phyloP scores from a whole-genome alignment of 2,797 vertebrate genomes.

The Gymnothorax javanicus region DNA sequence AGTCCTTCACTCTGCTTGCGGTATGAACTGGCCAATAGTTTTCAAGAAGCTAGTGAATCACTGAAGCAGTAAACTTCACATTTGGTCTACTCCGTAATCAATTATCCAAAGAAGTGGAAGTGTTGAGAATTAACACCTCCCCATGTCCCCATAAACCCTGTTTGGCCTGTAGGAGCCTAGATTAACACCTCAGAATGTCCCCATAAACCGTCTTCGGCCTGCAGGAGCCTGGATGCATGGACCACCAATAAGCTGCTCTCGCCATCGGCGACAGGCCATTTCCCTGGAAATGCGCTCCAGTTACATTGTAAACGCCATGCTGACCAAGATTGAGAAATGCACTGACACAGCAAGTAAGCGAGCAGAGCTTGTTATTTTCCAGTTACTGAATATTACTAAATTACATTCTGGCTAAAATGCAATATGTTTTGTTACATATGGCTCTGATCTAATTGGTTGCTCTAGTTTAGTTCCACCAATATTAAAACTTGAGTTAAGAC shows the following conservation, averaged over 20 bases:
- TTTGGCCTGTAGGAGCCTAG: slow-evolving; percentile 7
- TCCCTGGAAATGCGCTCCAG: slow-evolving; percentile 16
- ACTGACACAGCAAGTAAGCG: neutral
- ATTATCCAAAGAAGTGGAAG: slow-evolving; percentile 45
- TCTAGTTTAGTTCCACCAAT: neutral
- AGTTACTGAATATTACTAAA: neutral
- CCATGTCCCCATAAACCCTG: slow-evolving; percentile 26
- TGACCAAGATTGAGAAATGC: neutral
- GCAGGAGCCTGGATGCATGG: neutral
- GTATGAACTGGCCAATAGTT: slow-evolving; percentile 39
- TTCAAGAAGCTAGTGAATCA: slow-evolving; percentile 44
- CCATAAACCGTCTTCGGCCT: neutral
- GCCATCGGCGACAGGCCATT: slow-evolving; percentile 28
- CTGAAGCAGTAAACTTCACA: slow-evolving; percentile 40
- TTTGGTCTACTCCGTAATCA: slow-evolving; percentile 39
- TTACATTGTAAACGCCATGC: neutral
- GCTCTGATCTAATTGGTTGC: neutral
- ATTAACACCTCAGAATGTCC: slow-evolving; percentile 23
- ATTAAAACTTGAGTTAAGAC: neutral
- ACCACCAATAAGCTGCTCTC: neutral
- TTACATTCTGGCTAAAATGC: neutral
- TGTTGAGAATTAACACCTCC: slow-evolving; percentile 40
- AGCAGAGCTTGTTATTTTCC: neutral
- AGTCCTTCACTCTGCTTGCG: slow-evolving; percentile 39
- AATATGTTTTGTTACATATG: neutral